A percentile compares a stretch with the other conserved stretches of the same genome.
phyloP scores from a whole-genome alignment of 2,888 invertebrate species.

The Camptogramma bilineatum region DNA sequence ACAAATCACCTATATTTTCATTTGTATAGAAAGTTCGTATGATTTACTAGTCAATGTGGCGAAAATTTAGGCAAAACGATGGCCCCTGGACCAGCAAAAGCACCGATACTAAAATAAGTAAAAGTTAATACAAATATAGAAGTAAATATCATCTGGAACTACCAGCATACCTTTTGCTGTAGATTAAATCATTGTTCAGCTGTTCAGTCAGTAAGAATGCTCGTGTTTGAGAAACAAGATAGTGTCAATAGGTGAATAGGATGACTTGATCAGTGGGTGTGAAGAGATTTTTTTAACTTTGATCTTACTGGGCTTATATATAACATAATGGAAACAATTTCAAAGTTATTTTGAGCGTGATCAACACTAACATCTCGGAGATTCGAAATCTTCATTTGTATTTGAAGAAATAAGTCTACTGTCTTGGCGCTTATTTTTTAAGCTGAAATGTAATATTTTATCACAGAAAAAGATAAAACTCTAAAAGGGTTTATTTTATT shows the following conservation, averaged over 20 bases:
- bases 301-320: too few relatives aligned
- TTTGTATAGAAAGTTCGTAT: background rate
- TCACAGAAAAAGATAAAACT: too few relatives aligned
- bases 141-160: background rate
- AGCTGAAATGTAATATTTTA: too few relatives aligned
- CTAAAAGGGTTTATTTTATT: too few relatives aligned
- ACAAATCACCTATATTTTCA: background rate
- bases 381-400: too few relatives aligned
- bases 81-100: background rate
- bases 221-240: conserved; percentile 23
- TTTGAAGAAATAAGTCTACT: too few relatives aligned
- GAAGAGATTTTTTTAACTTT: conserved; percentile 2
- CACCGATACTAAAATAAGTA: background rate
- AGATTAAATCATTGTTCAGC: background rate
- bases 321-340: too few relatives aligned
- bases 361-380: too few relatives aligned
- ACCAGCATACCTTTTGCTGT: background rate
- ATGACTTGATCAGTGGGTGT: conserved; percentile 29
- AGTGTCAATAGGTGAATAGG: background rate
- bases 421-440: too few relatives aligned
- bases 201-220: conserved; percentile 37
- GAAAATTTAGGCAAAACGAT: background rate
- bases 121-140: background rate
- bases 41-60: background rate
- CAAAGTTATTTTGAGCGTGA: too few relatives aligned